Conservation (phyloP, 2,113 vertebrate species). For the Burhinus bistriatus region DNA sequence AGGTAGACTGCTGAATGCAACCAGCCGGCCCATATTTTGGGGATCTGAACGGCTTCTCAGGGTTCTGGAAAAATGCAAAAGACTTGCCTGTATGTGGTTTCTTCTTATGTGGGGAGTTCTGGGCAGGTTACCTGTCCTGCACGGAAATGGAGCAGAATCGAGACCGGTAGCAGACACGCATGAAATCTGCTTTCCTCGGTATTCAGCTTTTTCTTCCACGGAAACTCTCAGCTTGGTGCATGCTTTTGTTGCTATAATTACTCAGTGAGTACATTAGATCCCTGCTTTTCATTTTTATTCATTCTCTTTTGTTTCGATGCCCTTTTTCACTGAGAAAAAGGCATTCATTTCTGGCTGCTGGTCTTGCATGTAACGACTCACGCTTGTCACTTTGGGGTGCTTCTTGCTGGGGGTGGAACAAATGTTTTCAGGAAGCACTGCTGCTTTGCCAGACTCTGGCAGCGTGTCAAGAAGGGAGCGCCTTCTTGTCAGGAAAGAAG, state of each 20-base stretch:
- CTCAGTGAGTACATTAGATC: background rate
- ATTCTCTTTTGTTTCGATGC: background rate
- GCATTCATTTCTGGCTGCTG: background rate
- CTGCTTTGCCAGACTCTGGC: background rate
- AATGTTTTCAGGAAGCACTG: background rate
- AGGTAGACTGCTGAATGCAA: background rate
- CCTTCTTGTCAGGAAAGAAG: background rate
- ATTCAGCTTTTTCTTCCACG: background rate
- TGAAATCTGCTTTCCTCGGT: background rate
- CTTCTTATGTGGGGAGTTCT: accelerated
- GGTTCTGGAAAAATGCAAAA: background rate
- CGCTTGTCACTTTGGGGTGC: background rate
- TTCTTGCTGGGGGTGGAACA: background rate
- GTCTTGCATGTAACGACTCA: background rate
- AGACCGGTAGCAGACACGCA: background rate
- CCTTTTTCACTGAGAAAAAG: background rate
- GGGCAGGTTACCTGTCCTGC: background rate
- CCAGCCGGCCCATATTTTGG: background rate
- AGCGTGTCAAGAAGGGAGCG: background rate
- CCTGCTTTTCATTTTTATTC: background rate
- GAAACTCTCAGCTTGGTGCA: background rate
- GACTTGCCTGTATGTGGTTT: background rate
- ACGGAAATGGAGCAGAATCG: background rate
- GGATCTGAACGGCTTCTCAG: background rate
- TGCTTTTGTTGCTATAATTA: background rate